Base-by-base conservation (phyloP, 1,140 invertebrate species). In the Melanaphis sacchari region DNA sequence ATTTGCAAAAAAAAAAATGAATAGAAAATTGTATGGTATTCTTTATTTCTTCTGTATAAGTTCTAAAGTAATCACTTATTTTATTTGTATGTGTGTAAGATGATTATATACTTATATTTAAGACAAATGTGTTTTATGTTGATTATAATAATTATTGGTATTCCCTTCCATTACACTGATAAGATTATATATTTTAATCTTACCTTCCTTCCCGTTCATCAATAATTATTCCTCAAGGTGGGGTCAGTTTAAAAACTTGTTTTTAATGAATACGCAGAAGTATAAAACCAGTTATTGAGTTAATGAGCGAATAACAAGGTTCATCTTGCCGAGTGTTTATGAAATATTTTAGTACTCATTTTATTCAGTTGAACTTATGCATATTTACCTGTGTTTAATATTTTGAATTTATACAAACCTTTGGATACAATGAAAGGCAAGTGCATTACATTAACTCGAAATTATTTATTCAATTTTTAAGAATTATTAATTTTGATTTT, bases 81-180 rank as follows among this genome's bases (percentile, higher is more conserved):
- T 91, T 52, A 85, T 54, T 85, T 93, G 91, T 93, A 93, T 38
- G 76, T 85, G 81, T 93, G 36, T 85, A 84, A 40, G 66, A 82
- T 54, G 91, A 85, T 93, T 93, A 93, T 93, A 93, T 93, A 93
- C 91, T 84, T 93, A 85, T 41, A 93, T 40, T 41, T 84, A 49
- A 93, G 66, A 93, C 9, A 31, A 38, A 31, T 81, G 66, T 81
- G 81, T 92, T n/a, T 41, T 81, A n/a, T 92, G 54, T 26, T 91
- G 41, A 22, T 46, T 93, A 93, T n/a, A n/a, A n/a, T n/a, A n/a
- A 85, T 93, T 82, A 92, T 40, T 93, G 38, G 81, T 22, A 54
- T 85, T 93, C 26, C 81, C 81, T 40, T 54, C 46, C 38, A 93
- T 31, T 93, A 85, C 18, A 49, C 46, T 54, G 81, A 93, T 85